These are phyloP conservation scores for Unio delphinus DNA, from an alignment of 2,888 invertebrate species.

Conservation along the genomic window DNA sequence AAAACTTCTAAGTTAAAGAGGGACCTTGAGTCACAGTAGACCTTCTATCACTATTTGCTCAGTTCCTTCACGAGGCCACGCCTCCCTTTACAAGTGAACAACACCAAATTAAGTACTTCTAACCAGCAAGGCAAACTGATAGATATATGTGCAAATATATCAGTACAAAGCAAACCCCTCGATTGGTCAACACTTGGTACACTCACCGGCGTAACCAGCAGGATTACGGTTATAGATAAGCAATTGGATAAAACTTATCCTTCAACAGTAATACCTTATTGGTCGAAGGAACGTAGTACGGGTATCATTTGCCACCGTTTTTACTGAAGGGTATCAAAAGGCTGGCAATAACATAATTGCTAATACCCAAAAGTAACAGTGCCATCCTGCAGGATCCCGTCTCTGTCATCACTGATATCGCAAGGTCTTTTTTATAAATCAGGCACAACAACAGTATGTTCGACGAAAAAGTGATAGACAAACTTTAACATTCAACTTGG, in stretches of 20 bases:
- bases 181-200: slow-evolving; percentile 10
- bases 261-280: background rate
- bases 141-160: slow-evolving; percentile 23
- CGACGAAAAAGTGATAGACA: background rate
- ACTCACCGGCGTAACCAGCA: slow-evolving; percentile 15
- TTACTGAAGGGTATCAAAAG: background rate
- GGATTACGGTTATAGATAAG: slow-evolving; percentile 10
- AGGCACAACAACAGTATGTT: no score
- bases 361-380: no score
- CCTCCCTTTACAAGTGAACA: background rate
- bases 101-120: slow-evolving; percentile 2
- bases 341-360: no score
- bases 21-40: no score
- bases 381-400: no score
- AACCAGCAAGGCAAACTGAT: slow-evolving; percentile 5
- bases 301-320: background rate
- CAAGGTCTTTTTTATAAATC: no score
- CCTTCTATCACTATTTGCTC: no score
- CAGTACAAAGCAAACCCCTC: background rate
- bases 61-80: no score
- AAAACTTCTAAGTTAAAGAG: no score
- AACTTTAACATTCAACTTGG: background rate
- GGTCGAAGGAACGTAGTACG: background rate
- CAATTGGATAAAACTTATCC: slow-evolving; percentile 4
- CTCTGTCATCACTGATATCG: no score